Percentiles rank a stretch among this genome's conserved stretches.
phyloP scores from a whole-genome alignment of 2,888 invertebrate genomes.

The Trissolcus brochymenae region DNA sequence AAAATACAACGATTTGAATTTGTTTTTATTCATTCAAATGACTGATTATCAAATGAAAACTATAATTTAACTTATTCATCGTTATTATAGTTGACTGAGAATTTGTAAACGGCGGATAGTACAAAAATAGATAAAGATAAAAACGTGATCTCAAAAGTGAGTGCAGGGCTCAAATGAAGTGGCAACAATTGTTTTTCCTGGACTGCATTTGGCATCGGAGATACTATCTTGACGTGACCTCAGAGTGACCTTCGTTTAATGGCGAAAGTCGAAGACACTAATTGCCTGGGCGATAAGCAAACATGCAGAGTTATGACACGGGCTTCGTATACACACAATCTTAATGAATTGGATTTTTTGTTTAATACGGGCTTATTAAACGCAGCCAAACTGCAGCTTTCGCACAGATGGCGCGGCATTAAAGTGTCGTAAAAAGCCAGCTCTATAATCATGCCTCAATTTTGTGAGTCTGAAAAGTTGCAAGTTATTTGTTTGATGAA shows the following conservation, averaged over 20 bases:
- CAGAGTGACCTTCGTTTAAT: slow-evolving; percentile 45
- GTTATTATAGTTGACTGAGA: no score
- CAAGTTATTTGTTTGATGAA: slow-evolving; percentile 3
- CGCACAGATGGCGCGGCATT: slow-evolving; percentile 29
- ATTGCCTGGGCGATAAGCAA: slow-evolving; percentile 38
- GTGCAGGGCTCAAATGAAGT: no score
- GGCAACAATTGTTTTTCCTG: slow-evolving; percentile 9
- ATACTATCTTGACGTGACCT: slow-evolving; percentile 32
- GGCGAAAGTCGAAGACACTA: slow-evolving; percentile 47
- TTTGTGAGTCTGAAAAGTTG: slow-evolving; percentile 24
- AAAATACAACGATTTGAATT: no score
- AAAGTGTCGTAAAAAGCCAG: slow-evolving; percentile 26
- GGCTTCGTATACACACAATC: background rate
- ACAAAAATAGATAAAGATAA: no score
- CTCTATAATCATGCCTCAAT: slow-evolving; percentile 7
- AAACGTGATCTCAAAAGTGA: no score
- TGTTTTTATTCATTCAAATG: no score
- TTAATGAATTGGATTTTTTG: slow-evolving; percentile 27
- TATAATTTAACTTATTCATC: no score
- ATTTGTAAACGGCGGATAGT: no score
- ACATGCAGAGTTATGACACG: slow-evolving; percentile 17
- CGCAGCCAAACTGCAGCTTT: slow-evolving; percentile 5
- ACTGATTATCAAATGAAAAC: no score
- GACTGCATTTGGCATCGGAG: slow-evolving; percentile 3
- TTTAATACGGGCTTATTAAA: background rate